phyloP scores from a whole-genome alignment of 2,888 invertebrate genomes.

The Anodontia alba region DNA sequence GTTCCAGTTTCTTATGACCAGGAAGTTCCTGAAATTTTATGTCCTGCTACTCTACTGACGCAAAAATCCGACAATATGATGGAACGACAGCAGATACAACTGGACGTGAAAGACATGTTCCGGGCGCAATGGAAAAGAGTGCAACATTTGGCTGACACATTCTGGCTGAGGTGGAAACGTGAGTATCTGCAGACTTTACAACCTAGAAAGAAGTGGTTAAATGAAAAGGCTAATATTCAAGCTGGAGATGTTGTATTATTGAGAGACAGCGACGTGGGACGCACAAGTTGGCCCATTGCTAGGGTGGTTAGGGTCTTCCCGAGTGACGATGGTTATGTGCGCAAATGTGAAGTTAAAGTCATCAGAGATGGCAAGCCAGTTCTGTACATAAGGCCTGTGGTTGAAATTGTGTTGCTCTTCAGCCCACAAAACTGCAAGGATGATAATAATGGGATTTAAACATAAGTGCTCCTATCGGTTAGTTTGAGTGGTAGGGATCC shows the following conservation, averaged over 20 bases:
- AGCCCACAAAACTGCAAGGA: background rate
- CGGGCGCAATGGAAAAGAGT: conserved; percentile 44
- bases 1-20: conserved; percentile 28
- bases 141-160: conserved; percentile 34
- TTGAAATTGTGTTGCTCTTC: conserved; percentile 6
- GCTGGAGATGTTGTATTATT: conserved; percentile 32
- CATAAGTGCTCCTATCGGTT: background rate
- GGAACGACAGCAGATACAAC: background rate
- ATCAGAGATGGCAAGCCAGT: conserved; percentile 14
- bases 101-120: conserved; percentile 26
- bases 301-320: conserved; percentile 26
- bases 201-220: conserved; percentile 31
- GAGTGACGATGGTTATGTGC: conserved; percentile 27
- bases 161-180: conserved; percentile 40
- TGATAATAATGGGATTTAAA: background rate
- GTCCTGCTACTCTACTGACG: conserved; percentile 35
- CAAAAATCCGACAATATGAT: conserved; percentile 21
- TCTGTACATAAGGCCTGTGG: conserved; percentile 30
- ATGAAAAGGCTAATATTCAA: conserved; percentile 8
- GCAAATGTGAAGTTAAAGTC: conserved; percentile 29
- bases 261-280: conserved; percentile 19
- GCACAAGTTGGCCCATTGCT: conserved; percentile 39
- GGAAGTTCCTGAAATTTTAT: conserved; percentile 27
- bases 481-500: background rate
- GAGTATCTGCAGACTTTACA: conserved; percentile 40